Conservation (phyloP, 2,888 invertebrate species). For the Smittia aterrima region DNA sequence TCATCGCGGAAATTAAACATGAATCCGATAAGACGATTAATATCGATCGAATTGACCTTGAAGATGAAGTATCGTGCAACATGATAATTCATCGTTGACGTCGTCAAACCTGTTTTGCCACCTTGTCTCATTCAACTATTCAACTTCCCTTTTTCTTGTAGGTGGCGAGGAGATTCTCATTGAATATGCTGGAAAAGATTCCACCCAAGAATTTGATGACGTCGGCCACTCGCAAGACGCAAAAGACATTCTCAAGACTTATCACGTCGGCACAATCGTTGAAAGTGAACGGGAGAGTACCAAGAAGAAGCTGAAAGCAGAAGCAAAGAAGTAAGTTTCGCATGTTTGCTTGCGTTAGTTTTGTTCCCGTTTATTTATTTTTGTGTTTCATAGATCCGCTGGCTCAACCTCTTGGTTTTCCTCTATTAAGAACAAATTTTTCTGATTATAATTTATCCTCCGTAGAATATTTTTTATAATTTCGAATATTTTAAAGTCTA, state of each 20-base stretch:
- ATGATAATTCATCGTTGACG: not conserved
- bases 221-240: conserved; percentile 65
- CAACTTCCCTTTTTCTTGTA: conserved; percentile 47
- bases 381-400: conserved; percentile 21
- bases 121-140: not conserved
- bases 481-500: too few species aligned
- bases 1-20: not conserved
- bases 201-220: conserved; percentile 65
- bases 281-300: conserved; percentile 53
- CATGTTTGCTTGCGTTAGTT: not conserved
- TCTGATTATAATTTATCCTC: conserved; percentile 11
- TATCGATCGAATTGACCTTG: not conserved
- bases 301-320: conserved; percentile 49
- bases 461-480: not conserved
- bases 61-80: not conserved
- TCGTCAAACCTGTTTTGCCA: not conserved
- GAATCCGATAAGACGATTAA: not conserved
- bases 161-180: conserved; percentile 63
- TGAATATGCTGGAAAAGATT: conserved; percentile 59
- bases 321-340: conserved; percentile 42
- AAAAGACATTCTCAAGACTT: conserved; percentile 64
- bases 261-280: conserved; percentile 65
- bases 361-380: not conserved
- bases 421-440: conserved; percentile 25
- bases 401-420: conserved; percentile 36